A percentile compares a stretch with the other conserved stretches of the same genome.
Conservation (phyloP, 2,113 vertebrate genomes). For the Equus przewalskii region DNA sequence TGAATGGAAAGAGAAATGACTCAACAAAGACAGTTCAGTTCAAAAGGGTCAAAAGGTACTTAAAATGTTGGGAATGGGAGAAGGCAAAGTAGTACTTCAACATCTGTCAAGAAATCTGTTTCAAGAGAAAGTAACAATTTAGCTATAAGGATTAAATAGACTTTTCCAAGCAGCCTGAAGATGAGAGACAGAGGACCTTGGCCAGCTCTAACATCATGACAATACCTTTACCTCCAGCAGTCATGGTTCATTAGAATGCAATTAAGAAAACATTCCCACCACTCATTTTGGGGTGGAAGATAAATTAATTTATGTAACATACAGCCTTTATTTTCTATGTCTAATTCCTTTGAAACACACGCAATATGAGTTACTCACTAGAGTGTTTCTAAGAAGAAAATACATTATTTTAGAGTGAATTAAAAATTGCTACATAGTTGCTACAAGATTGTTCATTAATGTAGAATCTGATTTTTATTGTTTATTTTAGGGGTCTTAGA, state of each 20-base stretch:
- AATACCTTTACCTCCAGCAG: rapidly evolving
- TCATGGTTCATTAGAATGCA: neutral
- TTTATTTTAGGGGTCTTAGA: slow-evolving; percentile 45
- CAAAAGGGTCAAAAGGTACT: neutral
- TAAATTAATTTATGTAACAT: neutral
- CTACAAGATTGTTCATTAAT: neutral
- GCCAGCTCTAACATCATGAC: neutral
- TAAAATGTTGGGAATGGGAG: neutral
- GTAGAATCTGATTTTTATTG: slow-evolving; percentile 6
- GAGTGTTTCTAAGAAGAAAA: neutral
- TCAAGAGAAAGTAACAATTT: neutral
- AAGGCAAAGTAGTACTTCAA: neutral
- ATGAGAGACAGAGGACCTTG: neutral
- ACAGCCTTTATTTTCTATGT: neutral
- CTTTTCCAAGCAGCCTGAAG: neutral
- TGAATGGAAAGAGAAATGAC: neutral
- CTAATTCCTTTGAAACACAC: neutral
- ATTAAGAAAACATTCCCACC: neutral
- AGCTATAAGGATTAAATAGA: neutral
- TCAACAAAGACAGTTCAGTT: neutral
- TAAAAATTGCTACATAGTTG: neutral
- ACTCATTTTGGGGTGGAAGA: neutral
- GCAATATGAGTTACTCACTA: neutral
- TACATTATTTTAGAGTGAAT: neutral
- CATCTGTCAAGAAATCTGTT: neutral